Base-by-base conservation (phyloP, 1,140 invertebrate species). In the Diorhabda elongata region DNA sequence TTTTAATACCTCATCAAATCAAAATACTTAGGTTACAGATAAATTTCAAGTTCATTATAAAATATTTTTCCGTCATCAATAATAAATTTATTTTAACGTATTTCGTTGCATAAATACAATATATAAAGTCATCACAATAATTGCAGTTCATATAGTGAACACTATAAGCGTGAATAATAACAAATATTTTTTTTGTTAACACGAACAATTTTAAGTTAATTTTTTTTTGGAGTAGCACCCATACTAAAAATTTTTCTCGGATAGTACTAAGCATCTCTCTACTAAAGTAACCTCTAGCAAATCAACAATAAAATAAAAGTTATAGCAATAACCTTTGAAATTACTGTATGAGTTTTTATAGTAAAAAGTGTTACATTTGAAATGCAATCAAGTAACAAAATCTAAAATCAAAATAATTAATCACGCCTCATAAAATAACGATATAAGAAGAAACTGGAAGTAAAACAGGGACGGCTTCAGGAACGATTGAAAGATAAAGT, bases 101-200 rank as follows among this genome's bases (percentile, higher is more conserved):
- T 74, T 79, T 79, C 78, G 78, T 79, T 79, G 78, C 78, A 78
- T 79, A 77, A 78, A 78, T 77, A 77, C 70, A 73, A 73, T 73
- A 52, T 52, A 77, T 74, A 78, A 78, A 75, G 78, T 73, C 75
- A 79, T 79, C 78, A 79, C 78, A 79, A 77, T 79, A 79, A 77
- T 79, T 79, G 78, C 78, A 79, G 78, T 79, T 79, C 77, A 78
- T 78, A 79, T 79, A 79, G 77, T 79, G 77, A 79, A 79, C 77
- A 80, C 79, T 80, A 80, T 80, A 80, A 80, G 79, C 78, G 77
- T 76, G 71, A 70, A 74, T 71, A 71, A 76, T 76, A 76, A 75
- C 73, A 76, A 75, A 75, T 73, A 73, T 74, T 58, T 44, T 58
- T 26, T 26, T 75, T 71, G 71, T 70, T 72, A 76, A 72, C 71